Percentiles rank a stretch among this genome's conserved stretches.
Evolutionary conservation across 2,888 invertebrate genomes (phyloP).

Genomic region (Cinara cedri): DNA sequence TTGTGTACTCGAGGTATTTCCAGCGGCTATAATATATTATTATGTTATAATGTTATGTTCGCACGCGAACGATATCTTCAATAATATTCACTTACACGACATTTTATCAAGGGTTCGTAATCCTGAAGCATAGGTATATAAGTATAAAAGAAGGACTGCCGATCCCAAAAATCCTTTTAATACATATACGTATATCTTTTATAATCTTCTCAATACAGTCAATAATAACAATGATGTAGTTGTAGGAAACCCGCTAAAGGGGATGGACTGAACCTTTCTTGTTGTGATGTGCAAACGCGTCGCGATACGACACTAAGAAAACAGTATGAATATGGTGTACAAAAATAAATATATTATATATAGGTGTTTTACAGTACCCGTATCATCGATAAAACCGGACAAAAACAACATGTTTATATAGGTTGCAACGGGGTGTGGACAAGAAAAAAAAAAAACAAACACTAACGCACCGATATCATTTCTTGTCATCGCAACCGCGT

Average conservation of each 20-base stretch:
- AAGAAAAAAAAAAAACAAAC: conserved; percentile 13
- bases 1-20: background rate
- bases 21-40: background rate
- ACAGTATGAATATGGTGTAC: background rate
- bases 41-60: background rate
- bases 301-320: conserved; percentile 25
- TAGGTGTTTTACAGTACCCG: background rate
- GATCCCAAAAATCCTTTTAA: conserved; percentile 30
- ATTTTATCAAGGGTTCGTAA: conserved; percentile 14
- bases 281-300: background rate
- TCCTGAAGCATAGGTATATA: background rate
- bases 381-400: background rate
- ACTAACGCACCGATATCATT: conserved; percentile 23
- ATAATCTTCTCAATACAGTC: background rate
- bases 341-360: background rate
- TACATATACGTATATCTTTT: background rate
- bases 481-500: background rate
- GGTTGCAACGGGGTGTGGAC: no score
- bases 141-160: background rate
- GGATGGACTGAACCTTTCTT: background rate
- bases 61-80: conserved; percentile 31
- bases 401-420: conserved; percentile 15
- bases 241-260: background rate
- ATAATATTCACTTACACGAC: background rate
- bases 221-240: background rate